Conservation (phyloP, 2,888 invertebrate genomes). For the Teleogryllus oceanicus region DNA sequence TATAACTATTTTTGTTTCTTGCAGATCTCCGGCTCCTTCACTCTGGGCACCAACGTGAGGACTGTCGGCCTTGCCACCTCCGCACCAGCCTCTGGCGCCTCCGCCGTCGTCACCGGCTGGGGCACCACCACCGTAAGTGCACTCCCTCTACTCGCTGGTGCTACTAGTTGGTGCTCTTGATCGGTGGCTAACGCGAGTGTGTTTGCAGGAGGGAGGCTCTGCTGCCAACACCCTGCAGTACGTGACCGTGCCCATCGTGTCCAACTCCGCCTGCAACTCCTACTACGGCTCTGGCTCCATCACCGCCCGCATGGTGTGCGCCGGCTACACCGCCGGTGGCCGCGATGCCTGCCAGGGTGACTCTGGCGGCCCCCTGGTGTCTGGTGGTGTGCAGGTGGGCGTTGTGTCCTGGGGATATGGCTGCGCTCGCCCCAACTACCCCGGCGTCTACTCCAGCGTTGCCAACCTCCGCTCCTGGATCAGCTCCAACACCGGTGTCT, state of each 20-base stretch:
- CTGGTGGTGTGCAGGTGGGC: constrained; percentile 47
- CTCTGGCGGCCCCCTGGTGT: constrained; percentile 30
- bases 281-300: constrained; percentile 33
- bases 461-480: constrained; percentile 73
- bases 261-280: constrained; percentile 27
- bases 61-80: too few species aligned
- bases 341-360: constrained; percentile 40
- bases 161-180: constrained; percentile 38
- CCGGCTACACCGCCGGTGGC: constrained; percentile 39
- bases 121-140: too few species aligned
- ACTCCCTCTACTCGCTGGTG: too few species aligned
- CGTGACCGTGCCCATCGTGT: constrained; percentile 28
- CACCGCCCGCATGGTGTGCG: constrained; percentile 41
- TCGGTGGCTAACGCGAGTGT: constrained; percentile 43
- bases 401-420: constrained; percentile 78
- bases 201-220: constrained; percentile 31
- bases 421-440: constrained; percentile 66
- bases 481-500: constrained; percentile 57
- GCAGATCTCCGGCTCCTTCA: too few species aligned
- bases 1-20: too few species aligned
- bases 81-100: too few species aligned
- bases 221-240: constrained; percentile 20
- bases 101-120: too few species aligned
- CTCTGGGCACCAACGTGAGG: too few species aligned
- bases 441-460: constrained; percentile 77